phyloP scores from a whole-genome alignment of 2,888 invertebrate species.

The Xestoiulus laeticollis region DNA sequence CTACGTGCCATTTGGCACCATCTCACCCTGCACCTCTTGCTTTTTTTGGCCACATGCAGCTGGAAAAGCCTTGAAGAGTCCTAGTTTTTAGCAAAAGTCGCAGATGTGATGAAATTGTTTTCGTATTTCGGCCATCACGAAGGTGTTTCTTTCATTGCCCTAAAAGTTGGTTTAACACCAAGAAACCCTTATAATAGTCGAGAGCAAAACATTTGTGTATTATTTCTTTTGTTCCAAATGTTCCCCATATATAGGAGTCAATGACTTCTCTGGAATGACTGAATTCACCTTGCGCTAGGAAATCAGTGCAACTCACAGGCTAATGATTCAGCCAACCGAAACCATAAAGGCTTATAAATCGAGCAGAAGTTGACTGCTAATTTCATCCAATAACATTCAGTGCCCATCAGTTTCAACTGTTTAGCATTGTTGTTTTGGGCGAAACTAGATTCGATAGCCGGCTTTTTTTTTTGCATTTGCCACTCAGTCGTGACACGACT shows the following conservation, averaged over 20 bases:
- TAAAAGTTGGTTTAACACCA: neutral
- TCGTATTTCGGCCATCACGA: constrained; percentile 30
- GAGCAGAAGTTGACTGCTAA: neutral
- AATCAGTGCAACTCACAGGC: neutral
- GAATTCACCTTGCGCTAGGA: constrained; percentile 22
- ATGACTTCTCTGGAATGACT: neutral
- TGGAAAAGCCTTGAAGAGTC: neutral
- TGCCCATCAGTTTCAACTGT: neutral
- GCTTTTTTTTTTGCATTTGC: neutral
- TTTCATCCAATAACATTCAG: constrained; percentile 29
- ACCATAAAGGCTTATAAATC: constrained; percentile 15
- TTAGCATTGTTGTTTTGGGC: constrained; percentile 4
- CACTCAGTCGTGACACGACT: neutral
- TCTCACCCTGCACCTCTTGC: neutral
- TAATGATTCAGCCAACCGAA: constrained; percentile 7
- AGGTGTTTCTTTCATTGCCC: neutral
- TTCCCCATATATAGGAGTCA: constrained; percentile 22
- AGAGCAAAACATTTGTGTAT: constrained; percentile 18
- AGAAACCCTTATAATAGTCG: constrained; percentile 1
- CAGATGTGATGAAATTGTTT: constrained; percentile 28
- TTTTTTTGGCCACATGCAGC: neutral
- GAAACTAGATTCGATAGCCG: neutral
- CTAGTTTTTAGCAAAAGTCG: neutral
- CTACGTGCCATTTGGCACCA: constrained; percentile 11
- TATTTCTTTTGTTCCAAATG: constrained; percentile 37